phyloP scores from a whole-genome alignment of 2,113 vertebrate genomes.

The Tachuris rubrigastra region DNA sequence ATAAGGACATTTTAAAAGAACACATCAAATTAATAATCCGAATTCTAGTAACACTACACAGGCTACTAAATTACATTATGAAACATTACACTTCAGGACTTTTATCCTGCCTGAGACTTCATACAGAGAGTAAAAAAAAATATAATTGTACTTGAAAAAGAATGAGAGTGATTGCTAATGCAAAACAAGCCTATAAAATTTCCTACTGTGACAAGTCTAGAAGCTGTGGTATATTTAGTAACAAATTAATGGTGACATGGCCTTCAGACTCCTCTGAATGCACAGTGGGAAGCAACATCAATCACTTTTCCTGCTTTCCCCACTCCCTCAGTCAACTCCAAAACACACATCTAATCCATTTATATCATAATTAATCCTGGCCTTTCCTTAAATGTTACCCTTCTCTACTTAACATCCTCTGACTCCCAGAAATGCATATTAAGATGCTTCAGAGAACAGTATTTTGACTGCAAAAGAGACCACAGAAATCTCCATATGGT shows the following conservation, averaged over 20 bases:
- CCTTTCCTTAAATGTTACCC: neutral
- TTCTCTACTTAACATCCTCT: neutral
- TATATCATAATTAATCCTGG: neutral
- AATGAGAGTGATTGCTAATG: neutral
- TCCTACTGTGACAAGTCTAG: conserved; percentile 1
- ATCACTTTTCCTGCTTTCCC: conserved; percentile 1
- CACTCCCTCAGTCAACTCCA: neutral
- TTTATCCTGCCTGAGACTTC: neutral
- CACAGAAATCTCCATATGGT: neutral
- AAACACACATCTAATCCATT: neutral
- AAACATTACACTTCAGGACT: neutral
- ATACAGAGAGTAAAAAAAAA: neutral
- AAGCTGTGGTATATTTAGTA: conserved; percentile 17
- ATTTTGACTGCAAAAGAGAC: neutral
- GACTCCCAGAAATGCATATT: neutral
- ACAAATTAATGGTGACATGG: conserved; percentile 4
- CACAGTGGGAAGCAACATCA: neutral
- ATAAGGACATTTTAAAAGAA: neutral
- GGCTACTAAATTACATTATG: neutral
- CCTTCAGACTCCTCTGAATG: conserved; percentile 4
- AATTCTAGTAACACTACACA: neutral
- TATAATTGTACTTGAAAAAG: neutral
- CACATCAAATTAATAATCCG: neutral
- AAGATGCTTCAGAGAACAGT: neutral
- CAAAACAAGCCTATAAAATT: conserved; percentile 38